Evolutionary conservation across 2,113 vertebrate genomes (phyloP).

Genomic region (Regulus satrapa): DNA sequence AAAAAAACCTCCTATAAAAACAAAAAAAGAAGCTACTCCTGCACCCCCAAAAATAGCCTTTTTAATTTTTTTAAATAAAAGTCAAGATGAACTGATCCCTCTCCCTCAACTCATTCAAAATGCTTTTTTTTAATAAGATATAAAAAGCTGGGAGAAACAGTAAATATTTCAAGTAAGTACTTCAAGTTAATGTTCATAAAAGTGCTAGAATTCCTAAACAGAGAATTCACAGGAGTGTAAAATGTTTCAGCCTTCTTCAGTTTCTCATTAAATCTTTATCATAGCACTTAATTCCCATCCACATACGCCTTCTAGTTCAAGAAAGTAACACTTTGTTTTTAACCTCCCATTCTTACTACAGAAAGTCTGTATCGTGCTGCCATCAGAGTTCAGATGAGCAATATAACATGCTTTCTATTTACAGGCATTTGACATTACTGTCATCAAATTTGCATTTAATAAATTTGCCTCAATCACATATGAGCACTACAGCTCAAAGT

Average conservation of each 20-base stretch:
- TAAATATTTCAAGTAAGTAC: conserved; percentile 5
- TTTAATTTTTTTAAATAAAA: background rate
- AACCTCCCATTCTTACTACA: background rate
- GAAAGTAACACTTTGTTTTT: background rate
- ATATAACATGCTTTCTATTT: background rate
- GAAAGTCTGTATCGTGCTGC: background rate
- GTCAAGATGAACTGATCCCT: background rate
- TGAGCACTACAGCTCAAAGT: background rate
- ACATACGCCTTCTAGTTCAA: background rate
- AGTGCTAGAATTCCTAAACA: background rate
- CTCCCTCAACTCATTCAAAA: background rate
- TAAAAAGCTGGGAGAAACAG: background rate
- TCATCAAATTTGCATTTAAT: background rate
- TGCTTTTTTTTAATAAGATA: background rate
- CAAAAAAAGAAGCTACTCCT: background rate
- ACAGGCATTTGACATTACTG: background rate
- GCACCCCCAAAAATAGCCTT: background rate
- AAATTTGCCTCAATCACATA: background rate
- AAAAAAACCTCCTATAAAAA: background rate
- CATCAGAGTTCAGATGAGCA: background rate
- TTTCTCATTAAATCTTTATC: conserved; percentile 28
- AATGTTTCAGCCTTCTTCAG: background rate
- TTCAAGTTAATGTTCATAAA: background rate
- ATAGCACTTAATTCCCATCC: background rate
- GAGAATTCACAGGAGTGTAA: background rate